These are phyloP conservation scores for Callopanchax toddi DNA, from an alignment of 2,113 vertebrate genomes.

Conservation along the genomic window DNA sequence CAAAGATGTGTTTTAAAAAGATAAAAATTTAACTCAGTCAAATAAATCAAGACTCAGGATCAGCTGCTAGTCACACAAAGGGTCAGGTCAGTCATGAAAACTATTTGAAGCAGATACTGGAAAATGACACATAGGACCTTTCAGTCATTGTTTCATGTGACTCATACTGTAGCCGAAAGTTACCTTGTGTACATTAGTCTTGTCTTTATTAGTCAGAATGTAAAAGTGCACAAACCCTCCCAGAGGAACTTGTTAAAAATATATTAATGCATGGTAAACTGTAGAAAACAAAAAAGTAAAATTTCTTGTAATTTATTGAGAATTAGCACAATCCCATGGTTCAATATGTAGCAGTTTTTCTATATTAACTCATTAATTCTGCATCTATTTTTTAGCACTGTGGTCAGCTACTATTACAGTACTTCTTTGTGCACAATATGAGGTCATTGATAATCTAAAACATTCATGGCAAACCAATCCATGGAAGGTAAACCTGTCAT, in stretches of 20 bases:
- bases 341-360: no score
- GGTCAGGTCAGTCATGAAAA: neutral
- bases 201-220: neutral
- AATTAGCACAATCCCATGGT: neutral
- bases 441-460: conserved; percentile 9
- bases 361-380: no score
- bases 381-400: no score
- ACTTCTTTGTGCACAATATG: neutral
- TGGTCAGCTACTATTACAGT: neutral
- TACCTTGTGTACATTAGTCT: neutral
- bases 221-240: neutral
- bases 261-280: neutral
- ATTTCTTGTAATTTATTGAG: neutral
- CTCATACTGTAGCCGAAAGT: neutral
- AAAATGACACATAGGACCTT: neutral
- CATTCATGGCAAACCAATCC: neutral
- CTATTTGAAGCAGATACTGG: no score
- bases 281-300: neutral
- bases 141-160: conserved; percentile 9
- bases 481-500: neutral
- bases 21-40: neutral
- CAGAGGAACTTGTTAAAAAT: neutral
- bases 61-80: neutral
- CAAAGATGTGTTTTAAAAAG: no score
- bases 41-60: neutral